phyloP scores from a whole-genome alignment of 2,888 invertebrate species.

The Leucophenga maculata region DNA sequence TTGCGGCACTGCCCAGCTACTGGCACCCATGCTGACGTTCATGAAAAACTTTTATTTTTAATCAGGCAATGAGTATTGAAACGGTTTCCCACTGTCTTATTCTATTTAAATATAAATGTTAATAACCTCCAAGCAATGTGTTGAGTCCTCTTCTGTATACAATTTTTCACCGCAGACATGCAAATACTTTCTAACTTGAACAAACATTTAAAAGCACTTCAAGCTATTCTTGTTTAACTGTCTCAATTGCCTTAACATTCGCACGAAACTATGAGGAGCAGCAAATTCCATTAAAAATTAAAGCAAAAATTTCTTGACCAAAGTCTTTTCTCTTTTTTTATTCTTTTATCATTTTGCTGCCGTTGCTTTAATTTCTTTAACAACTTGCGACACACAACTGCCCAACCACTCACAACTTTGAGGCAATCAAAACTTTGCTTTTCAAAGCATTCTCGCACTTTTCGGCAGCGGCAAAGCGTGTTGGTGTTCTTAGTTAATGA shows the following conservation, averaged over 20 bases:
- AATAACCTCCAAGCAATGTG: too few species aligned
- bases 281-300: constrained; percentile 19
- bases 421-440: constrained; percentile 20
- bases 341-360: constrained; percentile 3
- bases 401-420: constrained; percentile 8
- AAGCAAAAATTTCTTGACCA: neutral
- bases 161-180: too few species aligned
- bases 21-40: too few species aligned
- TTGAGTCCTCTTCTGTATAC: too few species aligned
- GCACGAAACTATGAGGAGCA: neutral
- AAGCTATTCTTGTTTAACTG: neutral
- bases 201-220: neutral
- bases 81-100: too few species aligned
- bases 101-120: too few species aligned
- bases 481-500: constrained; percentile 7
- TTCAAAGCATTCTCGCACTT: constrained; percentile 22
- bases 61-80: too few species aligned
- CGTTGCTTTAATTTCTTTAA: neutral
- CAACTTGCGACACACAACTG: constrained; percentile 2
- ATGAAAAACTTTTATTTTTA: too few species aligned
- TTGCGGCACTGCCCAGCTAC: too few species aligned
- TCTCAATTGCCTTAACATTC: neutral
- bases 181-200: neutral
- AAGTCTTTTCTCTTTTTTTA: neutral
- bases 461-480: neutral